Evolutionary conservation across 2,888 invertebrate genomes (phyloP).

Genomic region (Argyra leucocephala): DNA sequence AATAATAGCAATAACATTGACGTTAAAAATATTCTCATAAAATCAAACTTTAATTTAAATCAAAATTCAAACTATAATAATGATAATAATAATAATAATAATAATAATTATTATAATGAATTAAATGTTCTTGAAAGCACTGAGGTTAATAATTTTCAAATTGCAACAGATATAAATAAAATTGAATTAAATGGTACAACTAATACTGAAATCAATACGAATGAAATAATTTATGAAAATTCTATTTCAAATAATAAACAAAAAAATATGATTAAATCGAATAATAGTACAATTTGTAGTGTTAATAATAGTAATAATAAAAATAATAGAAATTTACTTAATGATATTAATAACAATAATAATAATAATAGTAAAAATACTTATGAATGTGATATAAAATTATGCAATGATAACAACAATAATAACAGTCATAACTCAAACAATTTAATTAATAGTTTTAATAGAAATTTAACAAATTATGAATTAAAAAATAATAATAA

Average conservation of each 20-base stretch:
- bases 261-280: not conserved
- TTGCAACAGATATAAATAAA: not conserved
- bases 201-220: not conserved
- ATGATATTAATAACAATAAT: not conserved
- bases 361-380: slow-evolving; percentile 10
- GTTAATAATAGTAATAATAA: slow-evolving; percentile 5
- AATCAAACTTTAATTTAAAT: not conserved
- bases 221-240: not conserved
- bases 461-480: slow-evolving; percentile 5
- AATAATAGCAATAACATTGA: slow-evolving; percentile 23
- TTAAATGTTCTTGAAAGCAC: not conserved
- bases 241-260: not conserved
- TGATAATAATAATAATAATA: not conserved
- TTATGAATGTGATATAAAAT: not conserved
- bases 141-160: not conserved
- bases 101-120: not conserved
- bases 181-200: not conserved
- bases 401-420: slow-evolving; percentile 21
- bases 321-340: not conserved
- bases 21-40: slow-evolving; percentile 20
- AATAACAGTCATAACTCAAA: slow-evolving; percentile 22
- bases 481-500: slow-evolving; percentile 16
- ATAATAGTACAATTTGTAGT: not conserved
- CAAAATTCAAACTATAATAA: not conserved
- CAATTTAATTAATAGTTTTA: slow-evolving; percentile 18